Evolutionary conservation across 2,113 vertebrate species (phyloP).

Genomic region (Pelecanus crispus): DNA sequence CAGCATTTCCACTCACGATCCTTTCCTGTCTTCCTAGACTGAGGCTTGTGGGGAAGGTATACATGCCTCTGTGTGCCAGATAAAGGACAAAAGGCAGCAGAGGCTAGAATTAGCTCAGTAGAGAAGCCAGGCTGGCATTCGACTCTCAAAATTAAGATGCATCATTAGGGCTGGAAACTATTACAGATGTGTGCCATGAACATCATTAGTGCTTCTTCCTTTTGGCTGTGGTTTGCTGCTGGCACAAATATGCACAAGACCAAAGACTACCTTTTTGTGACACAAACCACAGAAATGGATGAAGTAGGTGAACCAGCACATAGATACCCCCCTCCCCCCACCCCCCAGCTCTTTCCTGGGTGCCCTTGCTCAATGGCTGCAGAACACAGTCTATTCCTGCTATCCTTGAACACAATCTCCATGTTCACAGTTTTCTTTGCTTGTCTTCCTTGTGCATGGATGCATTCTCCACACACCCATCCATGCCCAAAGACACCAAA

Average conservation of each 20-base stretch:
- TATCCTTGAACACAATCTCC: not conserved
- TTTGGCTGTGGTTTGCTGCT: not conserved
- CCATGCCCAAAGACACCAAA: not conserved
- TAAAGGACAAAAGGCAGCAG: not conserved
- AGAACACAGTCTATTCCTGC: not conserved
- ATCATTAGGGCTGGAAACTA: not conserved
- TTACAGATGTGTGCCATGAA: not conserved
- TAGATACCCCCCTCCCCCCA: rapidly evolving
- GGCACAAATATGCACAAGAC: not conserved
- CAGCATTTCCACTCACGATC: not conserved
- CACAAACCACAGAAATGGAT: not conserved
- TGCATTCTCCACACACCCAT: not conserved
- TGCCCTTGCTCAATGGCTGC: not conserved
- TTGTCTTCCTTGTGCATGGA: not conserved
- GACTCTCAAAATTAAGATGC: not conserved
- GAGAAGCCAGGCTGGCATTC: not conserved
- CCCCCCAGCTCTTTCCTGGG: not conserved
- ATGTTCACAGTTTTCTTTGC: not conserved
- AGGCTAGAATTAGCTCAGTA: not conserved
- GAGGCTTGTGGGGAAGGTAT: not conserved
- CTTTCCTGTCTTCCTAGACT: not conserved
- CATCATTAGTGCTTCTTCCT: not conserved
- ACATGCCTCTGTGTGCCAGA: not conserved
- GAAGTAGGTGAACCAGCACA: not conserved
- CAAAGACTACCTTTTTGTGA: not conserved